Evolutionary conservation across 2,888 invertebrate species (phyloP), one percentile per base, ranked within the genome.

Genomic region (Eristalis tenax): DNA sequence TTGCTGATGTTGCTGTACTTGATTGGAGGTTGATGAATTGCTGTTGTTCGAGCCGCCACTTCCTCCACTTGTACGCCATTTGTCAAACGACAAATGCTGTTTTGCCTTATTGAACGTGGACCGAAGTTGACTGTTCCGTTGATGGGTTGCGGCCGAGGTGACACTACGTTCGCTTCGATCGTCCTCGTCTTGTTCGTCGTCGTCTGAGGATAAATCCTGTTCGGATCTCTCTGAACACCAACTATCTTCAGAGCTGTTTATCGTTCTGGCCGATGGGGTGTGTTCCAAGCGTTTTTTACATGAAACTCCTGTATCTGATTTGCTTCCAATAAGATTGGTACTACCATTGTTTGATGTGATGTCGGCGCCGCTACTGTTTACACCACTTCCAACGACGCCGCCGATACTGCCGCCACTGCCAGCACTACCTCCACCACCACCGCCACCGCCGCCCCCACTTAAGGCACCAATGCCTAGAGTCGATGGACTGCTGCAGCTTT

Each of bases 91-190:
- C 94, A 97, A 96, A 90, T 97, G 94, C 90, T 96, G 96, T 90
- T 96, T 96, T 89, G 97, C 97, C 91, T 97, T 96, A 94, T 96
- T 96, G 91, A 97, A 94, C 90, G 97, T 97, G 91, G 96, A 96
- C 90, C 96, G 95, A 91, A 97, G 94, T 93, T 96, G 96, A 79
- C 96, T 96, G 93, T 95, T 96, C 93, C 95, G 96, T 94, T 93
- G 94, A 80, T 92, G 92, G 71, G 89, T 89, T 89, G 91, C 90
- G 69, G 90, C 90, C 15, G 92, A 91, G 88, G 91, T 91, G 90
- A 91, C 91, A 90, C 90, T 92, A 90, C 89, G 88, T 70, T 80
- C 83, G 28, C 80, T 70, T 26, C 84, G 79, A 86, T 92, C 91
- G 90, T 92, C 91, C 23, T 78, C 88, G 32, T 87, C 85, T 77